Base-by-base conservation (phyloP, 2,113 vertebrate species). In the Paratilapia polleni region DNA sequence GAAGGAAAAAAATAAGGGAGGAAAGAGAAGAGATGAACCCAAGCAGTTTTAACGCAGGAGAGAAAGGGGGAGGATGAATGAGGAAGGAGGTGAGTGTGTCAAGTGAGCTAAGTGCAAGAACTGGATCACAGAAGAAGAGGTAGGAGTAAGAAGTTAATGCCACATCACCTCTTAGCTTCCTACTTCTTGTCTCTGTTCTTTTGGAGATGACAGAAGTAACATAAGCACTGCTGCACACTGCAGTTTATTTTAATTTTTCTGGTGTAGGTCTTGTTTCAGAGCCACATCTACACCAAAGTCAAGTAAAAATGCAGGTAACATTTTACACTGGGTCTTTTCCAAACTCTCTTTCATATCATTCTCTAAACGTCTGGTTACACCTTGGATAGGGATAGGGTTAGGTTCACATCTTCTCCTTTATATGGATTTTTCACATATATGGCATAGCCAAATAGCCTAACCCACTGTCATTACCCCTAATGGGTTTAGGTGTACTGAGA, bases 11-110 rank as follows among this genome's bases (percentile, higher is more conserved):
- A 82, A 85, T 58, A 54, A 83, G 34, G n/a, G 61, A 57, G 56
- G 47, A 7, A 31, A 49, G 38, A 59, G 77, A 31, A 64, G 78
- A 66, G 68, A 87, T 85, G 88, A 73, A 83, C 36, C 60, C 70
- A 77, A 80, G 78, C 54, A 58, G 78, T 26, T 79, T 61, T 36
- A 52, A 76, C 54, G 14, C 58, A 34, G 31, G 41, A 73, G 64
- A 74, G 22, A 70, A 54, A 57, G 49, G 34, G 58, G 24, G 5
- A 56, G 60, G 64, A 85, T 62, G 68, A 74, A 84, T 74, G 68
- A 82, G 63, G 74, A 56, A 47, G 28, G 56, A 82, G 47, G 47
- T n/a, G 4, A 7, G 60, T 76, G 56, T 12, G 20, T 78, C n/a
- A 66, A 77, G 13, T 24, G 74, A 75, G 36, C 17, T 12, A 36